Conservation (phyloP, 2,797 vertebrate genomes). For the Holocentrus rufus region DNA sequence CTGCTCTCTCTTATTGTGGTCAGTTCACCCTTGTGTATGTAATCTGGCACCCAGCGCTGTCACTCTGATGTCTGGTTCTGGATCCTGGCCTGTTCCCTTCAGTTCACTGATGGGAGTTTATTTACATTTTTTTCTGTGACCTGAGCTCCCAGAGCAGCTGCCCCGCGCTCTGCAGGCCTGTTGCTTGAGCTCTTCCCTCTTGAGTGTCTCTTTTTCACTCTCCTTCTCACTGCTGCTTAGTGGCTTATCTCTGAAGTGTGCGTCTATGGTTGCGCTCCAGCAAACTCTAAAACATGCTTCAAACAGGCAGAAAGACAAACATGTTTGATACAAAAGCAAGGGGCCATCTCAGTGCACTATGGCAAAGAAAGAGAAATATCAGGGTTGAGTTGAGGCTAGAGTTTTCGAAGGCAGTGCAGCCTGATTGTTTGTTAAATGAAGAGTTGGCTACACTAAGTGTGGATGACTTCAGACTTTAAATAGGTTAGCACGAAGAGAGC, state of each 20-base stretch:
- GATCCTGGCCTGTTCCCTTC: slow-evolving; percentile 33
- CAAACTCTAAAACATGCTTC: slow-evolving; percentile 53
- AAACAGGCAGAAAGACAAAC: slow-evolving; percentile 51
- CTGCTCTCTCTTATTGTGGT: slow-evolving; percentile 34
- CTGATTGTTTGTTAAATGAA: slow-evolving; percentile 43
- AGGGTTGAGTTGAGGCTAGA: neutral
- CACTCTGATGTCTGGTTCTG: slow-evolving; percentile 28
- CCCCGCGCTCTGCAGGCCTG: slow-evolving; percentile 24
- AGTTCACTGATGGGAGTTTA: slow-evolving; percentile 41
- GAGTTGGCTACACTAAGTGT: slow-evolving; percentile 45
- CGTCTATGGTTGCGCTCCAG: slow-evolving; percentile 44
- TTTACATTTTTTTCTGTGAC: slow-evolving; percentile 59
- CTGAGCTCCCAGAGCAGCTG: slow-evolving; percentile 30
- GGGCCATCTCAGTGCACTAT: slow-evolving; percentile 21
- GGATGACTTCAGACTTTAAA: slow-evolving; percentile 68
- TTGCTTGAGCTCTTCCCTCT: slow-evolving; percentile 16
- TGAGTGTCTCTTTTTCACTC: neutral
- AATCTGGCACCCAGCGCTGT: slow-evolving; percentile 30
- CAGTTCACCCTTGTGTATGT: slow-evolving; percentile 26
- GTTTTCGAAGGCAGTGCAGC: slow-evolving; percentile 38
- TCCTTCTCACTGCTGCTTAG: slow-evolving; percentile 45
- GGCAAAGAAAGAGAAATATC: slow-evolving; percentile 36
- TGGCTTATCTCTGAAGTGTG: slow-evolving; percentile 34
- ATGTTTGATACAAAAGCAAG: slow-evolving; percentile 40
- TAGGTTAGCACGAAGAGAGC: slow-evolving; percentile 72